A percentile compares a stretch with the other conserved stretches of the same genome.
These are phyloP conservation scores for Eubasilissa splendida DNA, from an alignment of 2,888 invertebrate genomes.

Conservation along the genomic window DNA sequence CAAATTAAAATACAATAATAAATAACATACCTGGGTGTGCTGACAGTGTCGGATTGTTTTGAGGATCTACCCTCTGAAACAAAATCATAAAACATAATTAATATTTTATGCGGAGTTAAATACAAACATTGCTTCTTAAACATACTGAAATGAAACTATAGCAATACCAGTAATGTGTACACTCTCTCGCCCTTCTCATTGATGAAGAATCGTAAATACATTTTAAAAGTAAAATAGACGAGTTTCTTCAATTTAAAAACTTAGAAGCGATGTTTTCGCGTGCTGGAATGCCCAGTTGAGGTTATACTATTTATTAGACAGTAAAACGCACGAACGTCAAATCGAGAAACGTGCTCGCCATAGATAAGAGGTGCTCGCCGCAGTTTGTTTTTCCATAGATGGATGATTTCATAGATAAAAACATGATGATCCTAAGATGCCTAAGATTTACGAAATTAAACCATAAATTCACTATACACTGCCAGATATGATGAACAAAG, in stretches of 20 bases:
- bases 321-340: neutral
- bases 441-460: no score
- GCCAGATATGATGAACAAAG: no score
- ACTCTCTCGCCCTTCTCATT: constrained; percentile 86
- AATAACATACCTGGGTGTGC: constrained; percentile 84
- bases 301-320: no score
- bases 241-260: neutral
- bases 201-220: constrained; percentile 74
- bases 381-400: neutral
- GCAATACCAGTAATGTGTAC: constrained; percentile 86
- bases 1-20: neutral
- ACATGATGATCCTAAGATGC: no score
- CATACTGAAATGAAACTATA: neutral
- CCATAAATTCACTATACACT: no score
- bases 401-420: no score
- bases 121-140: neutral
- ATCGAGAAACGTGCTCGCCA: neutral
- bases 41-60: constrained; percentile 86
- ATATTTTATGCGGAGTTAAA: neutral
- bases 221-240: constrained; percentile 58
- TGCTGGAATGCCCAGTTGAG: no score
- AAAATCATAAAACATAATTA: constrained; percentile 53
- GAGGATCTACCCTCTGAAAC: constrained; percentile 84
- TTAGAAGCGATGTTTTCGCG: no score
- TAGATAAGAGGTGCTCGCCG: no score